These are phyloP conservation scores for Sminthurides aquaticus DNA, from an alignment of 2,888 invertebrate genomes.

Conservation along the genomic window DNA sequence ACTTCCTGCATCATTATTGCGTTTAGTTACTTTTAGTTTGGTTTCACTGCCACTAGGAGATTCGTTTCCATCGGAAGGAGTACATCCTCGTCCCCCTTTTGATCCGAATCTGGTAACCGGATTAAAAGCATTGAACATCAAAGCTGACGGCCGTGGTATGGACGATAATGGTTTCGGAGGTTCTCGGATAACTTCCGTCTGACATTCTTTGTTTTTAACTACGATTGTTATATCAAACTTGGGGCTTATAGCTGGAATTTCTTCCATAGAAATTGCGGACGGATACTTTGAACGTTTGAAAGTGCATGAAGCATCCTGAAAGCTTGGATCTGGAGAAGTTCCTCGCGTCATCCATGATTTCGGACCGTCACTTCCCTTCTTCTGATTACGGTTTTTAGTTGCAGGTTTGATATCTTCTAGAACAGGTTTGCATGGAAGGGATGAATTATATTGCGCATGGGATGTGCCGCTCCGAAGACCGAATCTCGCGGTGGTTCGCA, in stretches of 20 bases:
- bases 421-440: constrained; percentile 25
- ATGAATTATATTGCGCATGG: constrained; percentile 34
- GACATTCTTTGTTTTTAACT: constrained; percentile 36
- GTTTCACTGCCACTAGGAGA: constrained; percentile 15
- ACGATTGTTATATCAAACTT: constrained; percentile 24
- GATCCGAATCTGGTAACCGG: constrained; percentile 24
- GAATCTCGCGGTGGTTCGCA: constrained; percentile 36
- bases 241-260: constrained; percentile 31
- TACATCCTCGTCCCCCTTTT: background rate
- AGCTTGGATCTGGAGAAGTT: constrained; percentile 28
- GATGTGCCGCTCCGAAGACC: constrained; percentile 36
- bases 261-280: constrained; percentile 32
- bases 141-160: constrained; percentile 37
- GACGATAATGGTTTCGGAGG: constrained; percentile 28
- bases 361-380: constrained; percentile 28
- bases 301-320: background rate
- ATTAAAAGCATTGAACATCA: constrained; percentile 31
- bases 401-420: constrained; percentile 23
- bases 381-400: constrained; percentile 24
- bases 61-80: background rate
- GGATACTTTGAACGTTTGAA: background rate
- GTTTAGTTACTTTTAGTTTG: constrained; percentile 18
- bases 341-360: constrained; percentile 36
- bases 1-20: constrained; percentile 18
- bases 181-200: constrained; percentile 36